Conservation (phyloP, 2,797 vertebrate genomes). For the Champsocephalus gunnari region DNA sequence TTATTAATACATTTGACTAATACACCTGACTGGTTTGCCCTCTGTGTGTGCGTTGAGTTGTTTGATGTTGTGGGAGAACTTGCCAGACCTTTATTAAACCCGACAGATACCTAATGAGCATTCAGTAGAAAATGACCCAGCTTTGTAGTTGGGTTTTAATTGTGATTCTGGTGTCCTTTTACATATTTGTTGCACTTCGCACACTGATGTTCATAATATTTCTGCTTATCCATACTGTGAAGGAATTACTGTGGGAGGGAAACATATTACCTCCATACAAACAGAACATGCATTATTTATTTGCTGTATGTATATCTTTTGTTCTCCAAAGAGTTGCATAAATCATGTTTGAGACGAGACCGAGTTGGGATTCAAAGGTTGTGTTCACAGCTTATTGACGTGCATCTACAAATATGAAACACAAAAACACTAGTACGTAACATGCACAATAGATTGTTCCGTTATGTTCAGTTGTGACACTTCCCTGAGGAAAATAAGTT, state of each 20-base stretch:
- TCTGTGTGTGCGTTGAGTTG: background rate
- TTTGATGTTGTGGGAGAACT: background rate
- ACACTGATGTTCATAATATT: background rate
- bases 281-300: constrained; percentile 35
- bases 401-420: constrained; percentile 32
- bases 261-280: constrained; percentile 11
- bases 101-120: constrained; percentile 16
- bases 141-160: background rate
- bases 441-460: constrained; percentile 28
- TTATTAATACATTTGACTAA: background rate
- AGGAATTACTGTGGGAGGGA: background rate
- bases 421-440: constrained; percentile 5
- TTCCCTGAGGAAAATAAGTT: constrained; percentile 7
- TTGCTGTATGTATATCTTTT: background rate
- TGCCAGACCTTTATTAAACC: background rate
- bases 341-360: background rate
- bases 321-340: constrained; percentile 20
- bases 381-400: constrained; percentile 7
- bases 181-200: background rate
- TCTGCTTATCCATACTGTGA: background rate
- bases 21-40: background rate
- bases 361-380: constrained; percentile 14
- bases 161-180: background rate
- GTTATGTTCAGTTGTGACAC: constrained; percentile 28
- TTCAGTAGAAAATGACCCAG: background rate